phyloP scores from a whole-genome alignment of 2,113 vertebrate species.

The Tragelaphus buxtoni region DNA sequence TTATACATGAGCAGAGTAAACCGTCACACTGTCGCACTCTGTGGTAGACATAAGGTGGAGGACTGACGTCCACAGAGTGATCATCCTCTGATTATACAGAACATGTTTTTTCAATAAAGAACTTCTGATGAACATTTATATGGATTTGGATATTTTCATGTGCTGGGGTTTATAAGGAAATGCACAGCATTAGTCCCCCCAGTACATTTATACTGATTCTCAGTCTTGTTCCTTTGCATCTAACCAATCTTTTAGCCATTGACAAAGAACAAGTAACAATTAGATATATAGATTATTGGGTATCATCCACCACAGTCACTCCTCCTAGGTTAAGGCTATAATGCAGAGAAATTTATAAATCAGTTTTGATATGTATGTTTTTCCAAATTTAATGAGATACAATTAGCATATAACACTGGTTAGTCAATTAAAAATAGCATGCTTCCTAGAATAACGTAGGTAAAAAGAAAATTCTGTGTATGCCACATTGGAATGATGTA shows the following conservation, averaged over 20 bases:
- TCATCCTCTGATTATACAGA: neutral
- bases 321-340: neutral
- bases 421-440: neutral
- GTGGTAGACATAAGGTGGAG: neutral
- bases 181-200: neutral
- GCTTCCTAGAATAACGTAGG: neutral
- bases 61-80: neutral
- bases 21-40: fast-evolving
- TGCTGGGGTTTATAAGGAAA: neutral
- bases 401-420: neutral
- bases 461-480: neutral
- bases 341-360: neutral
- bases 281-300: neutral
- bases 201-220: neutral
- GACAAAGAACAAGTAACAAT: neutral
- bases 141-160: neutral
- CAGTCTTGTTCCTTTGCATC: neutral
- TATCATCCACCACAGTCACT: neutral
- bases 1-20: neutral
- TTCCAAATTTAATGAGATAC: neutral
- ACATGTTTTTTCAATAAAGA: neutral
- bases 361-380: neutral
- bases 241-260: neutral
- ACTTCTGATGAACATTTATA: neutral
- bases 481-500: neutral